Evolutionary conservation across 2,888 invertebrate genomes (phyloP).

Genomic region (Drosophila monieri): DNA sequence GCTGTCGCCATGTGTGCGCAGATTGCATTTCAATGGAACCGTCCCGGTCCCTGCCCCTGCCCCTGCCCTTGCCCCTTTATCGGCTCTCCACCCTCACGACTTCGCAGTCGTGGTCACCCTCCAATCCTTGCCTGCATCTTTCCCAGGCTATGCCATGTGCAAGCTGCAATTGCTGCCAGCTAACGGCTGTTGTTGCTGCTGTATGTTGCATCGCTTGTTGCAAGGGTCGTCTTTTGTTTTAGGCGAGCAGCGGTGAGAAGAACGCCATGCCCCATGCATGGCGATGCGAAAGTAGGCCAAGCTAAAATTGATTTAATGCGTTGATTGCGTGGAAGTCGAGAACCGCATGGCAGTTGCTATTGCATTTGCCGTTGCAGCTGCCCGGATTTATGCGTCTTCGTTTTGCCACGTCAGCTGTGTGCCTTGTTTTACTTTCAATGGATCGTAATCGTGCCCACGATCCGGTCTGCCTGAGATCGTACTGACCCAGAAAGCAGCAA

Average conservation of each 20-base stretch:
- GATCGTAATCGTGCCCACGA: slow-evolving; percentile 46
- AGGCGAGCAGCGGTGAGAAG: slow-evolving; percentile 16
- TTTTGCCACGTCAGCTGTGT: slow-evolving; percentile 48
- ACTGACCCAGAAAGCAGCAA: slow-evolving; percentile 24
- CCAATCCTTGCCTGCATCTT: slow-evolving; percentile 32
- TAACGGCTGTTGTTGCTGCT: slow-evolving; percentile 41
- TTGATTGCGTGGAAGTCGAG: slow-evolving; percentile 62
- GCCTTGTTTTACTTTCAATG: slow-evolving; percentile 41
- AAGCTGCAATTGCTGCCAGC: slow-evolving; percentile 53
- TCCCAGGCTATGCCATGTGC: slow-evolving; percentile 53
- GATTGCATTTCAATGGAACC: slow-evolving; percentile 57
- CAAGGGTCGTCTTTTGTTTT: slow-evolving; percentile 59
- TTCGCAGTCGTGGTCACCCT: slow-evolving; percentile 1
- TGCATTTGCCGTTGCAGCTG: slow-evolving; percentile 34
- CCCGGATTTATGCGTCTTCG: slow-evolving; percentile 56
- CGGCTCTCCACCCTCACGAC: slow-evolving; percentile 7
- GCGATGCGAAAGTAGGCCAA: slow-evolving; percentile 77
- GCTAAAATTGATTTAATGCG: slow-evolving; percentile 81
- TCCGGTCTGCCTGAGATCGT: slow-evolving; percentile 29
- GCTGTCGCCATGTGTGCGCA: slow-evolving; percentile 54
- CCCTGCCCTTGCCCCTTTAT: slow-evolving; percentile 7
- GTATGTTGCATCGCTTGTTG: slow-evolving; percentile 26
- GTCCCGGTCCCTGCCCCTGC: slow-evolving; percentile 8
- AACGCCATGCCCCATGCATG: slow-evolving; percentile 31
- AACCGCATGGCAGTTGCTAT: slow-evolving; percentile 19